Evolutionary conservation across 2,888 invertebrate species (phyloP), one percentile per base, ranked within the genome.

Genomic region (Drosophila leonis): DNA sequence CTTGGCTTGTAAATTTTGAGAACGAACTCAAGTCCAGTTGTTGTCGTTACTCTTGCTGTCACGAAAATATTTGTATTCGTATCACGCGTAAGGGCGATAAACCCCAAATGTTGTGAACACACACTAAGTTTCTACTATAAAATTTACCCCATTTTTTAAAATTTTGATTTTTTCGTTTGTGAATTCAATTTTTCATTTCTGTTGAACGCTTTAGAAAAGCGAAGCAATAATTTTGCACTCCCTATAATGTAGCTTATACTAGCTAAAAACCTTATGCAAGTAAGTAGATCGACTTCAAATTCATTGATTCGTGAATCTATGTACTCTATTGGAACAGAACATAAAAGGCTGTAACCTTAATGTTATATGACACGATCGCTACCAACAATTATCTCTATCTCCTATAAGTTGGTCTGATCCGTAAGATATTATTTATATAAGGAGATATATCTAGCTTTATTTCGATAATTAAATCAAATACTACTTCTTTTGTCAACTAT

Each of bases 41-140:
- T 65, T 52, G 41, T 65, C 49, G 29, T 62, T 66, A 61, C 56
- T 56, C 61, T 64, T 51, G 37, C 57, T 57, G 62, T 72, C 46
- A 55, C 57, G 15, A 56, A 60, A 68, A 65, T 52, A 70, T 75
- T 82, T 75, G 71, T 79, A 83, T 86, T 77, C 79, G 81, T 77
- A 85, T 78, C 88, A 83, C 75, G 86, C 78, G 64, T 78, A 64
- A 15, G 54, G 51, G 60, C 62, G 41, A 62, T 67, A 73, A 76
- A 56, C 55, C 65, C 60, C 35, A 61, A 59, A 65, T 72, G 62
- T 56, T 24, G 4, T 46, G 4, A 29, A 46, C 57, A 52, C 35
- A 37, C 27, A 39, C 27, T 39, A n/a, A 42, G 10, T 13, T 54
- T 54, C 27, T 13, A 3, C 15, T 55, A 15, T n/a, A 57, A 56